Evolutionary conservation across 2,113 vertebrate species (phyloP), one percentile per base, ranked within the genome.

Genomic region (Cephalophus harveyi): DNA sequence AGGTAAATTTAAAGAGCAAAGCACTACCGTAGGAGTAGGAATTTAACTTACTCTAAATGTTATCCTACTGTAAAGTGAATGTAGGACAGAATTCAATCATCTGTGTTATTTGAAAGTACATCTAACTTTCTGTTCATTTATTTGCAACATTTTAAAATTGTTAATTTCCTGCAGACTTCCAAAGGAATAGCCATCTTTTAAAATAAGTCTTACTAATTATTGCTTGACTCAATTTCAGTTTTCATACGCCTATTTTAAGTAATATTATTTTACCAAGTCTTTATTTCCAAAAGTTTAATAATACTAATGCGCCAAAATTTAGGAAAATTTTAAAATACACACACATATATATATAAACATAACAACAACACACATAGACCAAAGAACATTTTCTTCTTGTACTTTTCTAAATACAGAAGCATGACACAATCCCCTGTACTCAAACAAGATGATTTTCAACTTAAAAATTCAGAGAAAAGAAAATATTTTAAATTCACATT

Each of bases 81-180:
- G 28, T 67, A 78, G 27, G 5, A 62, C 21, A 97, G 23, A 94
- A 95, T 84, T 96, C 50, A 94, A 36, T 95, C 74, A 88, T 40
- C 50, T 79, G 19, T 79, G 4, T 89, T 78, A 97, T 71, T 55
- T 85, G 52, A 90, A 97, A 82, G 85, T 54, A 89, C 88, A 91
- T 54, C 40, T 85, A 87, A 91, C 78, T 88, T 92, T 90, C 79
- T 89, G 87, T 91, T 94, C 67, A 88, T 71, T 93, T 91, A 92
- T 88, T 76, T 93, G n/a, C 92, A 88, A 76, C 27, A 94, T 97
- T 97, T 94, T 93, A 97, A 95, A 95, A 93, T 15, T 94, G 67
- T 50, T 94, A 46, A 97, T 76, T 93, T 97, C 52, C 82, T 94
- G 48, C 55, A 96, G 28, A 88, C 40, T 90, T 97, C 52, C 40